phyloP scores from a whole-genome alignment of 2,797 vertebrate species.

The Gymnothorax javanicus region DNA sequence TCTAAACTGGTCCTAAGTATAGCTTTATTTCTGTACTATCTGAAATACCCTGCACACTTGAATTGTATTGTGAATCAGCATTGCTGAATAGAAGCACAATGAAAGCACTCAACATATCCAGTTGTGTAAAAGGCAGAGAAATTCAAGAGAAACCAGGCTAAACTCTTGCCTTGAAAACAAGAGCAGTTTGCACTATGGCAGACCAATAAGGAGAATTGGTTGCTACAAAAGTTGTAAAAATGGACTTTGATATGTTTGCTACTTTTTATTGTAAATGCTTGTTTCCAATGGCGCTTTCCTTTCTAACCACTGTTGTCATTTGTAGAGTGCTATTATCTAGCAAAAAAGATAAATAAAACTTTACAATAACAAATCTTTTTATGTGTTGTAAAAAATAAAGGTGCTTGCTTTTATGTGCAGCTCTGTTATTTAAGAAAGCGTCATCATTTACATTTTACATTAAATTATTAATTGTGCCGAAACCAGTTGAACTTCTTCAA shows the following conservation, averaged over 20 bases:
- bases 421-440: constrained; percentile 35
- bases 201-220: constrained; percentile 87
- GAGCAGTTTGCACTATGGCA: constrained; percentile 90
- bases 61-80: constrained; percentile 79
- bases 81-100: constrained; percentile 75
- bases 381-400: constrained; percentile 79
- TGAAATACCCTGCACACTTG: constrained; percentile 85
- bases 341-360: constrained; percentile 62
- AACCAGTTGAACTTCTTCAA: neutral
- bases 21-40: constrained; percentile 64
- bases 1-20: constrained; percentile 55
- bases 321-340: constrained; percentile 76
- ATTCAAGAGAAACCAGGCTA: constrained; percentile 63
- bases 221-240: constrained; percentile 91
- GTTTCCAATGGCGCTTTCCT: constrained; percentile 90
- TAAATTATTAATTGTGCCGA: neutral
- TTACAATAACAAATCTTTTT: constrained; percentile 78
- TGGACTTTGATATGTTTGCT: constrained; percentile 88
- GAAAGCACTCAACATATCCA: constrained; percentile 72
- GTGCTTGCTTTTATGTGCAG: constrained; percentile 78
- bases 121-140: constrained; percentile 72
- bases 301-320: constrained; percentile 88
- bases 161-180: constrained; percentile 81
- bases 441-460: neutral
- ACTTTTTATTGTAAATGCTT: constrained; percentile 90